Base-by-base conservation (phyloP, 1,140 invertebrate species). In the Caligus rogercresseyi region DNA sequence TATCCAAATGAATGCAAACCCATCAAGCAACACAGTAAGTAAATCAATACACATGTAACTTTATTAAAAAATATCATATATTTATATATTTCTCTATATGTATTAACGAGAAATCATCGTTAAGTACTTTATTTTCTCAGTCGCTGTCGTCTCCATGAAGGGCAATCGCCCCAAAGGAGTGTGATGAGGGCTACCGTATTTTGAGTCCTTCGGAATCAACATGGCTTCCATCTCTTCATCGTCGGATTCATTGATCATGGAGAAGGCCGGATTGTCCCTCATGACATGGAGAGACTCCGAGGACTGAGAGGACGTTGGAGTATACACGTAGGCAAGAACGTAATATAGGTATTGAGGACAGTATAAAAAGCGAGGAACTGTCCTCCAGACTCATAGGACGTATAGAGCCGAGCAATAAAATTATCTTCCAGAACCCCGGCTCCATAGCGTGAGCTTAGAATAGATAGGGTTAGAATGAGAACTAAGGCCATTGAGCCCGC, bases 191-290 rank as follows among this genome's bases (percentile, higher is more conserved):
- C 31, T 43, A 11, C n/a, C n/a, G n/a, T 60, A 15, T 14, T 25
- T 60, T 31, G 57, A 2, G 11, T 60, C 57, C 57, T 25, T 43
- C 18, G 24, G 57, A 13, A 26, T 18, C 1, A 60, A 31, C 57
- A 60, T 60, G 16, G 57, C 91, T 71, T 94, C 96, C 66, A 94
- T 86, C 4, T 94, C 88, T 67, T 96, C 93, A 76, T 96, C 92
- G 72, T 97, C 93, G 0, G 91, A 94, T 71, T 97, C 91, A 73
- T 96, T 95, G 62, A 98, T 86, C 92, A 97, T 96, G 13, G 91
- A 95, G 73, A 96, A 88, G 4, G 89, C 85, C 54, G 91, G 91
- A 77, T 96, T 96, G 75, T 96, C 92, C 76, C 94, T 95, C 23
- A 91, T 90, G 68, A 91, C 87, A 7, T 87, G 74, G 7, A 43